Evolutionary conservation across 1,140 invertebrate species (phyloP).

Genomic region (Metopolophium dirhodum): DNA sequence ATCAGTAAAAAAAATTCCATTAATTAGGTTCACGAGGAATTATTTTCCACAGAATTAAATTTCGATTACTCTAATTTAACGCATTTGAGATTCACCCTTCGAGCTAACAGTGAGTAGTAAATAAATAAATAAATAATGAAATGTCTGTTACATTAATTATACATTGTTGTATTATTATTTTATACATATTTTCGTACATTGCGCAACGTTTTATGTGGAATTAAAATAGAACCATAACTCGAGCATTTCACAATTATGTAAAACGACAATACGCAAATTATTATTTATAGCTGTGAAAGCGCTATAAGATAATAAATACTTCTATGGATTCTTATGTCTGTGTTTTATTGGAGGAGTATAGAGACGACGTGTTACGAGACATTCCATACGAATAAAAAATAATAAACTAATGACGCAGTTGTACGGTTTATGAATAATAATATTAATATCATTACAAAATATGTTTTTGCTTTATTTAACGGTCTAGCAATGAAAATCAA

Average conservation of each 20-base stretch:
- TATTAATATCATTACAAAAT: not conserved
- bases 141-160: not conserved
- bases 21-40: not conserved
- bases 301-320: not conserved
- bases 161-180: not conserved
- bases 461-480: not conserved
- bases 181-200: not conserved
- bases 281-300: not conserved
- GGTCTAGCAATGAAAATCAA: not conserved
- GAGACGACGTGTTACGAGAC: not conserved
- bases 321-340: not conserved
- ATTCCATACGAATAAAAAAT: not conserved
- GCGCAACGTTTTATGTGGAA: not conserved
- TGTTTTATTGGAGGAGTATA: not conserved
- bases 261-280: not conserved
- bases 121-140: not conserved
- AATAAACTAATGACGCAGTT: not conserved
- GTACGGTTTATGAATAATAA: not conserved
- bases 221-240: not conserved
- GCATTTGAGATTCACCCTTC: not conserved
- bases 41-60: not conserved
- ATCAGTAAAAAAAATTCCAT: not conserved
- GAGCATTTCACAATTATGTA: not conserved
- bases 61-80: conserved; percentile 2
- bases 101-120: not conserved